Percentiles rank a stretch among this genome's conserved stretches.
phyloP scores from a whole-genome alignment of 2,113 vertebrate genomes.

The Haemorhous mexicanus region DNA sequence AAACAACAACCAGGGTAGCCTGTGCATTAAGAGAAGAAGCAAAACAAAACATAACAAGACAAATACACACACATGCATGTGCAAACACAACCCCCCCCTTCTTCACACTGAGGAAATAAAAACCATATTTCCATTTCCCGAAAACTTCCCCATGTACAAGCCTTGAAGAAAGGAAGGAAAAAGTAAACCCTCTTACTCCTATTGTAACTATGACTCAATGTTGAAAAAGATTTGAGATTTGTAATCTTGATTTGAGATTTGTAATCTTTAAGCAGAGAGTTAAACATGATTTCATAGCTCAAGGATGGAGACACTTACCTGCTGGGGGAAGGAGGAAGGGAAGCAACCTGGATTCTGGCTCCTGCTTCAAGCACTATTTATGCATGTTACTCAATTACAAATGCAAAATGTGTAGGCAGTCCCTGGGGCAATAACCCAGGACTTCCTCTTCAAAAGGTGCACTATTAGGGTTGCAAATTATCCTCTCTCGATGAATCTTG shows the following conservation, averaged over 20 bases:
- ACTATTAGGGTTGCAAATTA: constrained; percentile 58
- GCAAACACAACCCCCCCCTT: background rate
- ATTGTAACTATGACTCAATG: background rate
- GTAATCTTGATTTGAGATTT: background rate
- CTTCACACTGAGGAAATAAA: background rate
- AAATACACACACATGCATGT: background rate
- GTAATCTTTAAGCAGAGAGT: background rate
- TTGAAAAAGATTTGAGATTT: background rate
- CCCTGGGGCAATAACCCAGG: constrained; percentile 8
- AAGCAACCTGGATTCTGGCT: constrained; percentile 19
- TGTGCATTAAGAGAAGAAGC: background rate
- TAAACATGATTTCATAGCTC: constrained; percentile 8
- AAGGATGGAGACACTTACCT: constrained; percentile 13
- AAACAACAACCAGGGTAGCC: background rate
- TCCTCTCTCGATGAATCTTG: background rate
- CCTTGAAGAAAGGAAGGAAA: background rate
- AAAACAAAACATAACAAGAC: background rate
- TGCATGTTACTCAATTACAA: constrained; percentile 25
- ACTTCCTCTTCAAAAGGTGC: constrained; percentile 47
- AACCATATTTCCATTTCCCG: background rate
- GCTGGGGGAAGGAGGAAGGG: background rate
- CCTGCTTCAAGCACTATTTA: constrained; percentile 22
- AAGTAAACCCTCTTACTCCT: background rate
- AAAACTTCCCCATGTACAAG: background rate
- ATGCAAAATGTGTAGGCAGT: constrained; percentile 56